These are phyloP conservation scores for Ostrea denselamellosa DNA, from an alignment of 1,140 invertebrate species.

Conservation along the genomic window DNA sequence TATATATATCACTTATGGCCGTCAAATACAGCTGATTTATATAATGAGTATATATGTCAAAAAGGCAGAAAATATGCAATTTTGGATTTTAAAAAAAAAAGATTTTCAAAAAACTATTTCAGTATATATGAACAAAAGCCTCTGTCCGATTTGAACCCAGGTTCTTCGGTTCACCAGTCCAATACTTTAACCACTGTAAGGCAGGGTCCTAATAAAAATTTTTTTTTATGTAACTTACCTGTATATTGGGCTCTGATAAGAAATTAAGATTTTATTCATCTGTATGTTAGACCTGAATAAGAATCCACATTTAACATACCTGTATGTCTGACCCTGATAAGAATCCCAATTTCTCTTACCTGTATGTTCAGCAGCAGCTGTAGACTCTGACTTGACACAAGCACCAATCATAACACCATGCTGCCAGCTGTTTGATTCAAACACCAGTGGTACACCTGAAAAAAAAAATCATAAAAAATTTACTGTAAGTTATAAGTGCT, in stretches of 20 bases:
- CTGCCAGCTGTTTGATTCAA: slow-evolving; percentile 93
- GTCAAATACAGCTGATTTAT: too few relatives aligned
- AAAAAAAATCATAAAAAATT: slow-evolving; percentile 12
- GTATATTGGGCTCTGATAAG: slow-evolving; percentile 92
- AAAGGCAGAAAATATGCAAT: too few relatives aligned
- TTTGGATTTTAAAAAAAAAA: too few relatives aligned
- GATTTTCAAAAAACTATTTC: too few relatives aligned
- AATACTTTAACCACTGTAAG: too few relatives aligned
- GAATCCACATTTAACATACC: slow-evolving; percentile 78
- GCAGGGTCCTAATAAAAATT: too few relatives aligned
- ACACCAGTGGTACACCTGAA: slow-evolving; percentile 93
- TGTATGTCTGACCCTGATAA: slow-evolving; percentile 91
- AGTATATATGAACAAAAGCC: too few relatives aligned
- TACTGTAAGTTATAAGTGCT: not conserved
- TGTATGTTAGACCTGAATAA: slow-evolving; percentile 93
- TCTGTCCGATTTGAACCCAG: too few relatives aligned
- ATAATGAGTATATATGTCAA: too few relatives aligned
- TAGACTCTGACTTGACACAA: slow-evolving; percentile 97
- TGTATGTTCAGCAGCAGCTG: slow-evolving; percentile 97
- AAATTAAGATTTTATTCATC: slow-evolving; percentile 78
- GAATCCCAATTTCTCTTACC: slow-evolving; percentile 78
- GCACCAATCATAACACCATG: slow-evolving; percentile 98
- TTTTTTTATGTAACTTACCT: slow-evolving; percentile 82
- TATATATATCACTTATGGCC: too few relatives aligned
- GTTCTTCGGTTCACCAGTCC: too few relatives aligned